Percentiles rank a stretch among this genome's conserved stretches.
phyloP scores from a whole-genome alignment of 1,140 invertebrate species.

The Riptortus pedestris region DNA sequence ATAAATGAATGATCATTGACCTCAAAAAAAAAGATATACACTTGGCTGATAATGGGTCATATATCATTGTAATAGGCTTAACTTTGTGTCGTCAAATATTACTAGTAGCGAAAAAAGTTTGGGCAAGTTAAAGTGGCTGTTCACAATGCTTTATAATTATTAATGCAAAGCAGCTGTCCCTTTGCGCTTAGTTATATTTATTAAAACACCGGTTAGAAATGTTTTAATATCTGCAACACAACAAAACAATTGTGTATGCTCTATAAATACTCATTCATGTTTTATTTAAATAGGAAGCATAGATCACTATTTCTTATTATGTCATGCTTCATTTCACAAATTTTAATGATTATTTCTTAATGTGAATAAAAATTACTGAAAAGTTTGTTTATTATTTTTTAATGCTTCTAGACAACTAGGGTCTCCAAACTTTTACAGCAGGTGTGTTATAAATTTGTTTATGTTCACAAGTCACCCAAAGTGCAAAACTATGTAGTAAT shows the following conservation, averaged over 20 bases:
- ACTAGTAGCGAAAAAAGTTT: not conserved
- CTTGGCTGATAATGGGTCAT: too few relatives aligned
- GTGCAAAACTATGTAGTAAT: too few relatives aligned
- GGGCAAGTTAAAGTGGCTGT: constrained; percentile 2
- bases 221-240: not conserved
- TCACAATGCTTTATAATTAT: constrained; percentile 11
- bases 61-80: too few relatives aligned
- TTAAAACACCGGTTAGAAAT: not conserved
- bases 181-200: not conserved
- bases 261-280: not conserved
- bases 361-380: not conserved
- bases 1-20: not conserved
- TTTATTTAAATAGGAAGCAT: constrained; percentile 5
- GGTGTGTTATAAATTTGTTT: constrained; percentile 17
- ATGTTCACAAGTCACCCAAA: constrained; percentile 15
- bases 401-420: constrained; percentile 22
- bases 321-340: not conserved
- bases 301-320: not conserved
- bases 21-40: too few relatives aligned
- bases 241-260: not conserved
- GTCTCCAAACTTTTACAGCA: constrained; percentile 21
- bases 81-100: too few relatives aligned
- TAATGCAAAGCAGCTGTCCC: constrained; percentile 1
- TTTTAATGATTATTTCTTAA: not conserved
- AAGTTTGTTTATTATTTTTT: constrained; percentile 11